These are phyloP conservation scores for Amphipoea oculea DNA, from an alignment of 2,888 invertebrate species.

Conservation along the genomic window DNA sequence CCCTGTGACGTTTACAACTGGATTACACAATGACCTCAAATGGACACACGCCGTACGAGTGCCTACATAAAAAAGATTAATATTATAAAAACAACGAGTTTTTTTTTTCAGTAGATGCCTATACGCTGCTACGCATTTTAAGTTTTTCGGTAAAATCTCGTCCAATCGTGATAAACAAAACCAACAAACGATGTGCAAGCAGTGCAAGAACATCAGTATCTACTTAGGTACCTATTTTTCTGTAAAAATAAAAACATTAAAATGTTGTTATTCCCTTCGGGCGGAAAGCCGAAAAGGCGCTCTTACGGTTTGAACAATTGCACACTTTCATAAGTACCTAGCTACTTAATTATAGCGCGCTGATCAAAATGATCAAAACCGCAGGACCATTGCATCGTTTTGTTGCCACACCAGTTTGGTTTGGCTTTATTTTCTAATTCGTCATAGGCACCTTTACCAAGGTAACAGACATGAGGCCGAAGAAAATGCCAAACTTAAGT, in stretches of 20 bases:
- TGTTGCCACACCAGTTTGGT: too few relatives aligned
- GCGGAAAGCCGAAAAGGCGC: not conserved
- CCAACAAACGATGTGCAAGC: not conserved
- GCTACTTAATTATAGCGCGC: not conserved
- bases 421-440: too few relatives aligned
- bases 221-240: not conserved
- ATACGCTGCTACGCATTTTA: not conserved
- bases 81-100: slow-evolving; percentile 24
- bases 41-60: slow-evolving; percentile 1
- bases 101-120: slow-evolving; percentile 18
- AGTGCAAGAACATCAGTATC: not conserved
- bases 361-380: too few relatives aligned
- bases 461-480: too few relatives aligned
- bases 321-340: not conserved
- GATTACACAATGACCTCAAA: slow-evolving; percentile 26
- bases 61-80: not conserved
- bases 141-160: not conserved
- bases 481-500: too few relatives aligned
- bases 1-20: slow-evolving; percentile 18
- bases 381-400: too few relatives aligned
- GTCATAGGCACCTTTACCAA: too few relatives aligned
- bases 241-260: not conserved
- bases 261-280: not conserved
- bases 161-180: not conserved
- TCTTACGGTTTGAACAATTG: not conserved